A percentile compares a stretch with the other conserved stretches of the same genome.
Conservation (phyloP, 2,888 invertebrate genomes). For the Drosophila paracracens region DNA sequence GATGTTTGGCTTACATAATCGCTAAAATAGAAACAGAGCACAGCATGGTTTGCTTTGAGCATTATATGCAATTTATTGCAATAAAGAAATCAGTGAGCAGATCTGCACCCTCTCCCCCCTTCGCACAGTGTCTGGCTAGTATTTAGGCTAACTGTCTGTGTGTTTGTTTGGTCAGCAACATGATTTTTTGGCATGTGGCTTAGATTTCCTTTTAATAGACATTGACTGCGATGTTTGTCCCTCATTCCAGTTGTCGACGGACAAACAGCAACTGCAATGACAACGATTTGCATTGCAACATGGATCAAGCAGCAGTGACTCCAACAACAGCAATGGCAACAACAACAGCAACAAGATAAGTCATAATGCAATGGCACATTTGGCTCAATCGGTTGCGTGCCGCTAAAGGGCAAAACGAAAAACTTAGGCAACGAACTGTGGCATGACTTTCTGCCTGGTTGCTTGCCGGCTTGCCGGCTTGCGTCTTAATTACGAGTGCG, state of each 20-base stretch:
- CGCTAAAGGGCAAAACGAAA: slow-evolving; percentile 65
- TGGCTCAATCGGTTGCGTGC: slow-evolving; percentile 54
- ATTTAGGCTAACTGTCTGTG: slow-evolving; percentile 33
- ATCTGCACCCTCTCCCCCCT: slow-evolving; percentile 4
- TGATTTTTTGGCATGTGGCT: slow-evolving; percentile 75
- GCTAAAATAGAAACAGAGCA: slow-evolving; percentile 58
- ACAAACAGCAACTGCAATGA: slow-evolving; percentile 40
- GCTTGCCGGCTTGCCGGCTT: slow-evolving; percentile 30
- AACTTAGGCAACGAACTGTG: slow-evolving; percentile 71
- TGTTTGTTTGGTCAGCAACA: slow-evolving; percentile 62
- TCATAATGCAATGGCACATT: slow-evolving; percentile 77
- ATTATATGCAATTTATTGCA: slow-evolving; percentile 66
- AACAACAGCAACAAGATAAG: slow-evolving; percentile 34
- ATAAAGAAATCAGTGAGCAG: slow-evolving; percentile 62
- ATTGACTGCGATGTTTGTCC: slow-evolving; percentile 63
- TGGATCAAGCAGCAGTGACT: slow-evolving; percentile 16
- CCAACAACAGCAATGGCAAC: slow-evolving; percentile 12
- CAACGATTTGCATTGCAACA: slow-evolving; percentile 78
- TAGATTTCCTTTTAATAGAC: slow-evolving; percentile 78
- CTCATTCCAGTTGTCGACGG: slow-evolving; percentile 37
- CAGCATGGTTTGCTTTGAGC: slow-evolving; percentile 17
- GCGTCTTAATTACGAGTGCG: slow-evolving; percentile 69
- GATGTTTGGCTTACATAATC: slow-evolving; percentile 60
- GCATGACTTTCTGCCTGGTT: slow-evolving; percentile 23
- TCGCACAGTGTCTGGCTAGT: slow-evolving; percentile 17